Evolutionary conservation across 2,888 invertebrate genomes (phyloP).

Genomic region (Buathra laborator): DNA sequence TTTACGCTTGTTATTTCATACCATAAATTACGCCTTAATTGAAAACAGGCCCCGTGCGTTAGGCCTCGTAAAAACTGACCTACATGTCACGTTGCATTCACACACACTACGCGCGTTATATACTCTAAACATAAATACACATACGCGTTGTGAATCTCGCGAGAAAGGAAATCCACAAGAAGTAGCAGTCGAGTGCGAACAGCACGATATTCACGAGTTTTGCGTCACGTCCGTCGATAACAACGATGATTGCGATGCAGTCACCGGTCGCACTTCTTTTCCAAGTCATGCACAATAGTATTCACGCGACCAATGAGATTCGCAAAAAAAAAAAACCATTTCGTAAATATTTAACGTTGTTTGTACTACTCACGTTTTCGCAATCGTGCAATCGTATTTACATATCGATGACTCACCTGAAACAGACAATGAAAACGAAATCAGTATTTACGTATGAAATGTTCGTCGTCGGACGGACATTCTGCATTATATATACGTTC

Average conservation of each 20-base stretch:
- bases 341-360: neutral
- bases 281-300: neutral
- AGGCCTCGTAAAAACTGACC: conserved; percentile 69
- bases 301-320: neutral
- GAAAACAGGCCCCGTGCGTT: conserved; percentile 58
- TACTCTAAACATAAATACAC: neutral
- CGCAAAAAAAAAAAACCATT: neutral
- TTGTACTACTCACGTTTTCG: conserved; percentile 64
- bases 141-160: neutral
- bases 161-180: conserved; percentile 4
- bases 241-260: neutral
- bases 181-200: neutral
- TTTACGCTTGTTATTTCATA: conserved; percentile 48
- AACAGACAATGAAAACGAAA: conserved; percentile 59
- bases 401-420: conserved; percentile 63
- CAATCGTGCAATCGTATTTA: conserved; percentile 30
- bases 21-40: conserved; percentile 60
- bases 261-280: neutral
- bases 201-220: neutral
- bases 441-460: conserved; percentile 22
- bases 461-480: neutral
- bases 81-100: conserved; percentile 52
- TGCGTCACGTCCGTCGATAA: conserved; percentile 14
- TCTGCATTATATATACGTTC: no score
- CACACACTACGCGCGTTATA: conserved; percentile 20